Evolutionary conservation across 2,113 vertebrate genomes (phyloP), one percentile per base, ranked within the genome.

Genomic region (Acrocephalus kingi): DNA sequence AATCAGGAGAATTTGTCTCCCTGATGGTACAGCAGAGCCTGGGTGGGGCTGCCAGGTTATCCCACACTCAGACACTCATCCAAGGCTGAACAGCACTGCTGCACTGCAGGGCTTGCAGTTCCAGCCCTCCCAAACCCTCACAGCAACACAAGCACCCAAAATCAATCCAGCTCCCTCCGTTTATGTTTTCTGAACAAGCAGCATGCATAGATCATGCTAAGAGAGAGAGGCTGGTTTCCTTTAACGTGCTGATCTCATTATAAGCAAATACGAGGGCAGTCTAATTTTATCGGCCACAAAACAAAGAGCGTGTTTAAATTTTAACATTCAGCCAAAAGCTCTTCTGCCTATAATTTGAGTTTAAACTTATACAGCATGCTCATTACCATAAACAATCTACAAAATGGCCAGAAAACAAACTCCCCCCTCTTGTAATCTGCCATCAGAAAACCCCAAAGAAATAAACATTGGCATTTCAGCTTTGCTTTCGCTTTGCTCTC

Each of bases 21-120:
- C 2, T 19, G 45, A 10, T 0, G 2, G 2, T 33, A 2, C 0
- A 72, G 48, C 68, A 28, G 51, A 75, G 69, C 41, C 45, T 45
- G 52, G 68, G n/a, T n/a, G 45, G 74, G 28, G 45, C 4, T 82
- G 84, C 43, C 74, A 59, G 54, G 61, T 45, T 43, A 63, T 39
- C 13, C 1, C 74, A 75, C 37, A 37, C 33, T 24, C 41, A 7
- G 37, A 15, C 7, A 9, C 15, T 68, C 2, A 0, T 15, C 46
- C 5, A 4, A 69, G 28, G 18, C 61, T 33, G 45, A 10, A 28
- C 37, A 74, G 51, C 16, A 3, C 11, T 39, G 15, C 54, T 56
- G 78, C 80, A 62, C 22, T 78, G 58, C 89, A 54, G 74, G 5
- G 10, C 35, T 58, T 39, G 56, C 33, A 10, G 33, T 28, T 31